These are phyloP conservation scores for Salticus scenicus DNA, from an alignment of 2,888 invertebrate species.

Conservation along the genomic window DNA sequence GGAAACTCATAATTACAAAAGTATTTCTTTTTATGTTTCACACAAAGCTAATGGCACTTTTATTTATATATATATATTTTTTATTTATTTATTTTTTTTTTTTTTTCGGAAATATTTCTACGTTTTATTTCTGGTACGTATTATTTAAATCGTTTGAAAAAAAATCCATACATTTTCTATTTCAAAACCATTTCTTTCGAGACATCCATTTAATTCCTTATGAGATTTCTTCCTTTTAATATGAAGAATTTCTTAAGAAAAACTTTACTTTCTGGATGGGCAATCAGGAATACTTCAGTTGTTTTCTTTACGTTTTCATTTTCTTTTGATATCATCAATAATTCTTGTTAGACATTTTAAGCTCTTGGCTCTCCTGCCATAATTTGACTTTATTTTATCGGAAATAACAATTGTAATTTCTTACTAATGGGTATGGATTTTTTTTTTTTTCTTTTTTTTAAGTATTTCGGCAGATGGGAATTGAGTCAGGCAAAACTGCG, in stretches of 20 bases:
- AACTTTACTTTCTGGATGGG: conserved; percentile 12
- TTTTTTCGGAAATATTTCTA: neutral
- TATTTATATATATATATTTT: too few relatives aligned
- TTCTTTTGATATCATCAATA: conserved; percentile 2
- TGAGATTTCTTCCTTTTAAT: conserved; percentile 19
- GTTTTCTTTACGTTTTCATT: conserved; percentile 3
- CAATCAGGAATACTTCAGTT: conserved; percentile 10
- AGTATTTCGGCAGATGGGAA: too few relatives aligned
- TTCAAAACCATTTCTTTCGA: conserved; percentile 2
- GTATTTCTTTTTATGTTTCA: neutral
- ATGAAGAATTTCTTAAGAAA: neutral
- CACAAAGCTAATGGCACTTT: conserved; percentile 3
- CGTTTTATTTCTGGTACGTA: neutral
- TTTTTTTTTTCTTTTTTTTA: neutral
- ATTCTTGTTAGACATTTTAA: neutral
- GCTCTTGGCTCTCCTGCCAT: neutral
- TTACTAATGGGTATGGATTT: neutral
- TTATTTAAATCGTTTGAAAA: conserved; percentile 1
- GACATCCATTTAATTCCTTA: conserved; percentile 17
- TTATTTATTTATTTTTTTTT: too few relatives aligned
- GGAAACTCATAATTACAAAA: neutral
- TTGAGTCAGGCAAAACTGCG: too few relatives aligned
- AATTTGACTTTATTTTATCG: conserved; percentile 3
- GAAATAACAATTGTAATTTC: conserved; percentile 6
- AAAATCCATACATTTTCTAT: neutral